Percentiles rank a stretch among this genome's conserved stretches.
Conservation (phyloP, 2,888 invertebrate genomes). For the Alcis repandata region DNA sequence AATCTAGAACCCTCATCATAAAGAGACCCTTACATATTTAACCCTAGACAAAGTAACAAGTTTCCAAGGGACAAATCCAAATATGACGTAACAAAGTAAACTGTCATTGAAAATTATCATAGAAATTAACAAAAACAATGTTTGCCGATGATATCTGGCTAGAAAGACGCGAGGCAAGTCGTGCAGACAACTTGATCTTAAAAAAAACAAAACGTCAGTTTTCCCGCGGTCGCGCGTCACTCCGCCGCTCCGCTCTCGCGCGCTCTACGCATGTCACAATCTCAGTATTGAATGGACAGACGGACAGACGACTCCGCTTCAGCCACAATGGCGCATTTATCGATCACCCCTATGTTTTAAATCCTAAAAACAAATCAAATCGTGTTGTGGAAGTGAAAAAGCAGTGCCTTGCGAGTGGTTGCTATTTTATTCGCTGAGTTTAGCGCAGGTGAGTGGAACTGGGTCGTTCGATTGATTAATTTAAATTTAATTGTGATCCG, state of each 20-base stretch:
- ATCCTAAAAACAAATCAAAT: slow-evolving; percentile 62
- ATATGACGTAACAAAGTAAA: background rate
- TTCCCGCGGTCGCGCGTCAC: slow-evolving; percentile 69
- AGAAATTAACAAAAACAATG: slow-evolving; percentile 34
- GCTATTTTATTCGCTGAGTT: slow-evolving; percentile 27
- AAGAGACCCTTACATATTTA: too few species aligned
- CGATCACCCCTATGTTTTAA: slow-evolving; percentile 75
- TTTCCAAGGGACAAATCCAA: background rate
- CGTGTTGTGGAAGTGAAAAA: slow-evolving; percentile 69
- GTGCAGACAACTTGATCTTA: slow-evolving; percentile 45
- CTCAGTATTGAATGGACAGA: slow-evolving; percentile 78
- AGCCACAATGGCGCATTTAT: slow-evolving; percentile 71
- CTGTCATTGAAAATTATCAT: slow-evolving; percentile 5
- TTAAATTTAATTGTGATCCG: slow-evolving; percentile 38
- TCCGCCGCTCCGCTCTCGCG: slow-evolving; percentile 43
- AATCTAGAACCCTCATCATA: too few species aligned
- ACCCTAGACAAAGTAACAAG: background rate
- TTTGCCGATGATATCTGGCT: slow-evolving; percentile 46
- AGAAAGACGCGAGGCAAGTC: slow-evolving; percentile 42
- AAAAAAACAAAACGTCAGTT: slow-evolving; percentile 71
- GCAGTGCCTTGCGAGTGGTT: slow-evolving; percentile 38
- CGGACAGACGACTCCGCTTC: slow-evolving; percentile 56
- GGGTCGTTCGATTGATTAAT: slow-evolving; percentile 23
- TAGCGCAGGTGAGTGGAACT: slow-evolving; percentile 27
- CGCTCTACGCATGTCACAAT: slow-evolving; percentile 76